These are phyloP conservation scores for Pelobates cultripes DNA, from an alignment of 2,797 vertebrate genomes.

Conservation along the genomic window DNA sequence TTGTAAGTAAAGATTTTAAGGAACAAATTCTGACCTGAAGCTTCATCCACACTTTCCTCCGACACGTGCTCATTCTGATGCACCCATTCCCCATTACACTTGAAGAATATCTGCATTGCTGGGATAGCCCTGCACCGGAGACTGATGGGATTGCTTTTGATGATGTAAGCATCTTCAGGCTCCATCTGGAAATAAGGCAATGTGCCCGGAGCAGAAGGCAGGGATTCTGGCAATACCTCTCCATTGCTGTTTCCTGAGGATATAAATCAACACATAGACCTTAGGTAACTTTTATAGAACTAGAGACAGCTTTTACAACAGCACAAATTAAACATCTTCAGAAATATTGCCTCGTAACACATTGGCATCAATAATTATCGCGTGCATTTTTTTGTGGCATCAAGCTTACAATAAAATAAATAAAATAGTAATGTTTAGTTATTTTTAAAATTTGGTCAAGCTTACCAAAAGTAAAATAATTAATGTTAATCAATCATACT, in stretches of 20 bases:
- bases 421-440: too few relatives aligned
- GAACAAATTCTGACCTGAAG: constrained; percentile 78
- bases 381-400: too few relatives aligned
- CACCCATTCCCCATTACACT: constrained; percentile 98
- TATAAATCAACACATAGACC: constrained; percentile 7
- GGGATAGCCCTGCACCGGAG: constrained; percentile 88
- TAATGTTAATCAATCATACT: too few relatives aligned
- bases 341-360: too few relatives aligned
- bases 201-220: constrained; percentile 84
- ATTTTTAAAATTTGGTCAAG: too few relatives aligned
- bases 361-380: too few relatives aligned
- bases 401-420: too few relatives aligned
- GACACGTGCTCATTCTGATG: constrained; percentile 92
- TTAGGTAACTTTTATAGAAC: too few relatives aligned
- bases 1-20: not conserved
- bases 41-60: constrained; percentile 87
- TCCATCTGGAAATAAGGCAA: constrained; percentile 94
- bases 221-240: constrained; percentile 77
- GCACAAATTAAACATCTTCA: too few relatives aligned
- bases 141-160: constrained; percentile 96
- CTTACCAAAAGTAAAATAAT: too few relatives aligned
- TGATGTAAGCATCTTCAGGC: constrained; percentile 93
- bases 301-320: too few relatives aligned
- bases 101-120: constrained; percentile 97
- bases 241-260: constrained; percentile 75